A percentile compares a stretch with the other conserved stretches of the same genome.
Conservation (phyloP, 2,797 vertebrate genomes). For the Anisognathus igniventris region DNA sequence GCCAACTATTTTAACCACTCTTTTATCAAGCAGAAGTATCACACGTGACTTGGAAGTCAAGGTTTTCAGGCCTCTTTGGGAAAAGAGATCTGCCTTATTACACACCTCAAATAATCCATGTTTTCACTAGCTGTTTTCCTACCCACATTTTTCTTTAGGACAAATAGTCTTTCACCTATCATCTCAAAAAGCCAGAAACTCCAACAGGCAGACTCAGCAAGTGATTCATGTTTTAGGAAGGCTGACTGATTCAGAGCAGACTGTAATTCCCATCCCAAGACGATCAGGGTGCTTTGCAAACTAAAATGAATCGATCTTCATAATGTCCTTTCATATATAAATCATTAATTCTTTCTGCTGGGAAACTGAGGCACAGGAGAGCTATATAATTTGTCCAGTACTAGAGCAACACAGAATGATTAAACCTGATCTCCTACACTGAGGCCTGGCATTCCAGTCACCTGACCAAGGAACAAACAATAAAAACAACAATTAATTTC, state of each 20-base stretch:
- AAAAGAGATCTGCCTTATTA: neutral
- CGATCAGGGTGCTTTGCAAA: neutral
- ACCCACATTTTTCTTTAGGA: neutral
- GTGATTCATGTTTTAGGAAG: neutral
- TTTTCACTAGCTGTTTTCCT: neutral
- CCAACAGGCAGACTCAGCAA: neutral
- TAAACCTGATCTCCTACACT: neutral
- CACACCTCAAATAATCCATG: neutral
- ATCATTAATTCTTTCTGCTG: neutral
- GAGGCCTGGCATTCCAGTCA: neutral
- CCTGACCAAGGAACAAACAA: neutral
- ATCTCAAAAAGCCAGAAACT: neutral
- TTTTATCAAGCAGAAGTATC: neutral
- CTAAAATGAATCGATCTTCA: neutral
- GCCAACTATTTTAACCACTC: neutral
- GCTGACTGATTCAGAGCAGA: neutral
- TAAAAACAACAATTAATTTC: neutral
- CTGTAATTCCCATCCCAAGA: neutral
- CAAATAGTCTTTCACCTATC: neutral
- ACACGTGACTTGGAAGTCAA: neutral
- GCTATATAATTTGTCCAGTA: neutral
- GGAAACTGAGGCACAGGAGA: neutral
- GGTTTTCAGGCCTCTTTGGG: neutral
- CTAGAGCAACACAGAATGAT: neutral
- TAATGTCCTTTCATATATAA: neutral